These are phyloP conservation scores for Aix galericulata DNA, from an alignment of 2,113 vertebrate genomes.

Conservation along the genomic window DNA sequence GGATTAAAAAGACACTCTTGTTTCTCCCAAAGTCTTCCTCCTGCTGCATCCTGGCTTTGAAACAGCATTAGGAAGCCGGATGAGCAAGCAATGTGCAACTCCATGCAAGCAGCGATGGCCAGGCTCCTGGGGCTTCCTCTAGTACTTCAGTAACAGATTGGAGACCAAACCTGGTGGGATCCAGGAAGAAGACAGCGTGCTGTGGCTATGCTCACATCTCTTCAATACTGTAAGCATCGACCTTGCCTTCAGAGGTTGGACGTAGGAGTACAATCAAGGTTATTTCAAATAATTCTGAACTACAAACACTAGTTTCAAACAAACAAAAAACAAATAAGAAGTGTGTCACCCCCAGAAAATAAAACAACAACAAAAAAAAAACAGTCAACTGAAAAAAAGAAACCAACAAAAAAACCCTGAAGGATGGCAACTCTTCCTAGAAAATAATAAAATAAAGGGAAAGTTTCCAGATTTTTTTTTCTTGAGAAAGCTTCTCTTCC, in stretches of 20 bases:
- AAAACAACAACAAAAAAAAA: background rate
- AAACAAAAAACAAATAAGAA: background rate
- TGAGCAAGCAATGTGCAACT: background rate
- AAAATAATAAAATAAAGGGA: background rate
- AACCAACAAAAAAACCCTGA: background rate
- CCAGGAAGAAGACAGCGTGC: background rate
- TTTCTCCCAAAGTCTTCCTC: background rate
- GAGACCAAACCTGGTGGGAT: background rate
- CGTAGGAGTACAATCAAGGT: background rate
- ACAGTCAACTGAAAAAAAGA: background rate
- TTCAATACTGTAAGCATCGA: background rate
- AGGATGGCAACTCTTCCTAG: background rate
- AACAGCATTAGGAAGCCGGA: background rate
- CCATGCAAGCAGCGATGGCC: background rate
- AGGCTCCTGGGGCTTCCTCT: background rate
- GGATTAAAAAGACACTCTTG: background rate
- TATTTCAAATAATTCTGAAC: background rate
- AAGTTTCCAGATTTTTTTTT: background rate
- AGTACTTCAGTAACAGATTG: background rate
- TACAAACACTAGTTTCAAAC: background rate
- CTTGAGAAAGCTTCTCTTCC: background rate
- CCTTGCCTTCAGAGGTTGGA: background rate
- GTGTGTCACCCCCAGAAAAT: too few species aligned
- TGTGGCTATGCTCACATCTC: background rate
- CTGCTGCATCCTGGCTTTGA: background rate